Base-by-base conservation (phyloP, 2,113 vertebrate genomes). In the Calypte anna region DNA sequence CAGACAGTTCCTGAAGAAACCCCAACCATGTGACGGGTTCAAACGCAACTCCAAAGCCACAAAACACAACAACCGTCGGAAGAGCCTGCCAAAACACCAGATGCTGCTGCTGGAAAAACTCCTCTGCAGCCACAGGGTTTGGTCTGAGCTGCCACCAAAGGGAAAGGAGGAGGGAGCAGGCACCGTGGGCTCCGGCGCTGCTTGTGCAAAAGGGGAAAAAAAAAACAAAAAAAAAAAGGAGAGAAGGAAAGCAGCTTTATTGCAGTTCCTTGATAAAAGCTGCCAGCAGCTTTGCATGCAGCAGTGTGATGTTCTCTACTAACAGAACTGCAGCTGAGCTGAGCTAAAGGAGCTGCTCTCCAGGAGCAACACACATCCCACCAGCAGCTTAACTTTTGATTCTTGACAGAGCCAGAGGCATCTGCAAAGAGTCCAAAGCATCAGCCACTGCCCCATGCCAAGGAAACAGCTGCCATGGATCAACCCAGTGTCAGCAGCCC, bases 91-190 rank as follows among this genome's bases (percentile, higher is more conserved):
- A 97, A 94, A 85, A 46, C 31, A 14, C 93, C 96, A 97, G 96
- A 95, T 93, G 96, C 90, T 93, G 93, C 91, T 94, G 89, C 93
- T 97, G 95, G 96, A 96, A 96, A 96, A 96, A 82, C 82, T n/a
- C 10, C 24, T 80, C 72, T 77, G 94, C 50, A 86, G 93, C 90
- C 93, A 77, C 0, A 3, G 70, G 68, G 18, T 69, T 67, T 62
- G 82, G 14, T 46, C 82, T 86, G 91, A 8, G 33, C 67, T 84
- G 82, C 92, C 91, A 78, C 75, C 2, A 2, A 63, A 74, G 79
- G 84, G 77, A 66, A 57, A 46, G 68, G 64, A 78, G 79, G 68
- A 85, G 67, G 78, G 50, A 90, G 40, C 55, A 61, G 74, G 77
- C 90, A 76, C 82, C 58, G 27, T 12, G 61, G 75, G 90, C 63